Evolutionary conservation across 1,140 invertebrate species (phyloP), one percentile per base, ranked within the genome.

Genomic region (Mycetomoellerius zeteki): DNA sequence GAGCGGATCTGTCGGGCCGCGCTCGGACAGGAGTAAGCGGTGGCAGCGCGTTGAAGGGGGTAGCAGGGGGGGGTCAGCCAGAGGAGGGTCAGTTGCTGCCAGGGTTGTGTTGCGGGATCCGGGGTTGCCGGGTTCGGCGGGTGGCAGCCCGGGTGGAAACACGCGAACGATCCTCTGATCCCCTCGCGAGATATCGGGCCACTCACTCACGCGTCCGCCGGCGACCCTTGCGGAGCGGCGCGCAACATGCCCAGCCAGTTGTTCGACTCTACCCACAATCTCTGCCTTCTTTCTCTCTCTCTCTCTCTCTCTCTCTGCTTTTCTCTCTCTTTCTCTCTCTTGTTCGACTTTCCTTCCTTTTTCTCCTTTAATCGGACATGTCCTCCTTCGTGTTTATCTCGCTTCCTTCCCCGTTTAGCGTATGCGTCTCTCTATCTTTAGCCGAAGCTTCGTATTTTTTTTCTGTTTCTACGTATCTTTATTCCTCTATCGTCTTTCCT

Each of bases 91-190:
- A 72, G 88, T 89, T 86, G 88, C 88, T 89, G 88, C 75, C 80
- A 86, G 90, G 77, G 85, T 91, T 89, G 90, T 89, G 90, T 89
- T 86, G 90, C 87, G 90, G 88, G 90, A 91, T 91, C 82, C 86
- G 87, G 90, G 91, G 92, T 89, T 87, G 91, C 85, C 86, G 84
- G 91, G 89, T 92, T 88, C 90, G 91, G 92, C 92, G 92, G 92
- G 92, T 92, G 92, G 92, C 89, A 92, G 92, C 81, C 90, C 90
- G 84, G 87, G 86, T 91, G 89, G 92, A 93, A 93, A 93, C 92
- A 93, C 92, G 94, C 94, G 94, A 95, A 91, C 94, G 94, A 95
- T 95, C 93, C 93, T 95, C 94, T 94, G 94, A 95, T 95, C 94
- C 94, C 94, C 94, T 94, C 92, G 92, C 90, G 91, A 94, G 94